Percentiles rank a stretch among this genome's conserved stretches.
Conservation (phyloP, 1,140 invertebrate genomes). For the Sitophilus oryzae region DNA sequence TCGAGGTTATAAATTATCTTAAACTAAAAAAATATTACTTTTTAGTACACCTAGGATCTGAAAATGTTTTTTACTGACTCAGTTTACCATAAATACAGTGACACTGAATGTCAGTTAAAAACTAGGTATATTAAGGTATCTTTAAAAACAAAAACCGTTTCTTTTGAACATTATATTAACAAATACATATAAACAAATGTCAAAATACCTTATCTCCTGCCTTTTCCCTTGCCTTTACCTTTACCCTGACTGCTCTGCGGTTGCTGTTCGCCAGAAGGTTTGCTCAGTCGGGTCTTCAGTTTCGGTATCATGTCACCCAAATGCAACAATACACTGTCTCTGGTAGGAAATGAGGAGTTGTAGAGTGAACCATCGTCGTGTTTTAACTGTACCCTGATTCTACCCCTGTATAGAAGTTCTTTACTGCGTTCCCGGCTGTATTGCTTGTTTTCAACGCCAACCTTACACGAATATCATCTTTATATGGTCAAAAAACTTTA, state of each 20-base stretch:
- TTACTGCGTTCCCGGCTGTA: constrained; percentile 89
- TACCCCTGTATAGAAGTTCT: constrained; percentile 74
- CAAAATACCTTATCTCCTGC: constrained; percentile 29
- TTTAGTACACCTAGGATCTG: too few relatives aligned
- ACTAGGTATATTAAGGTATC: too few relatives aligned
- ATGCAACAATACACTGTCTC: constrained; percentile 71
- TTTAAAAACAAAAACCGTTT: too few relatives aligned
- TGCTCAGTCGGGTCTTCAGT: constrained; percentile 68
- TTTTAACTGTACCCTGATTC: constrained; percentile 87
- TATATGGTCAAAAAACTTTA: background rate
- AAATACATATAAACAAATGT: too few relatives aligned
- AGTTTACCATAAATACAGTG: too few relatives aligned
- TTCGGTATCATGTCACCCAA: constrained; percentile 86
- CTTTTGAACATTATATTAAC: too few relatives aligned
- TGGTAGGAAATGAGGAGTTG: constrained; percentile 67
- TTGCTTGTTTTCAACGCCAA: constrained; percentile 91
- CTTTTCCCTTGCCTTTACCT: constrained; percentile 40
- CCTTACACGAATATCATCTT: constrained; percentile 8
- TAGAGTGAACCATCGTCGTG: constrained; percentile 82
- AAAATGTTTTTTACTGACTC: too few relatives aligned
- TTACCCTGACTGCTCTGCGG: constrained; percentile 22
- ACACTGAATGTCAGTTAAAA: too few relatives aligned
- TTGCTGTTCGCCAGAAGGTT: constrained; percentile 31
- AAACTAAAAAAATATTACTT: too few relatives aligned
- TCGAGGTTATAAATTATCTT: too few relatives aligned